Evolutionary conservation across 2,888 invertebrate species (phyloP).

Genomic region (Cryptocephalus moraei): DNA sequence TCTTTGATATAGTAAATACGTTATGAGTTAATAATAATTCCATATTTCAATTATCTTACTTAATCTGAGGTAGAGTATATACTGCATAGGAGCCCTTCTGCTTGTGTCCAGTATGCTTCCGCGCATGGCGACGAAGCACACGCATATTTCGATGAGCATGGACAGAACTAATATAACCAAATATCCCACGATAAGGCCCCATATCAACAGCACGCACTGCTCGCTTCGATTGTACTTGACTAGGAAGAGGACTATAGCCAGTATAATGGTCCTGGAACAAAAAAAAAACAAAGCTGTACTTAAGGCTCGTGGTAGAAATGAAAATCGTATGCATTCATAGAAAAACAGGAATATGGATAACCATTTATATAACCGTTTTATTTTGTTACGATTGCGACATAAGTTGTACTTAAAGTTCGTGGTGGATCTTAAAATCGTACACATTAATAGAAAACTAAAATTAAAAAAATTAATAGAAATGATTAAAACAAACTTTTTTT

Average conservation of each 20-base stretch:
- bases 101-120: conserved; percentile 72
- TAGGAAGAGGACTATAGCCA: conserved; percentile 47
- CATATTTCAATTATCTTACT: conserved; percentile 42
- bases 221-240: conserved; percentile 44
- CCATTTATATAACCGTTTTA: too few relatives aligned
- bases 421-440: too few relatives aligned
- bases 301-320: background rate
- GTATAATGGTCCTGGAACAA: conserved; percentile 49
- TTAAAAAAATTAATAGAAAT: too few relatives aligned
- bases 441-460: too few relatives aligned
- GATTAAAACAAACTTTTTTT: too few relatives aligned
- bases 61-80: conserved; percentile 66
- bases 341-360: too few relatives aligned
- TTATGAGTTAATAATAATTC: background rate
- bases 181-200: conserved; percentile 53
- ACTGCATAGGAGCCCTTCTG: conserved; percentile 64
- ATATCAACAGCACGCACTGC: conserved; percentile 42
- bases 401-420: too few relatives aligned
- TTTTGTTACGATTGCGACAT: too few relatives aligned
- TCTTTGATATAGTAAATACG: too few relatives aligned
- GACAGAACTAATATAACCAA: conserved; percentile 47
- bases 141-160: conserved; percentile 57
- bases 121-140: conserved; percentile 64
- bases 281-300: conserved; percentile 5
- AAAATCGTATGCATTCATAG: too few relatives aligned